Percentiles rank a stretch among this genome's conserved stretches.
Evolutionary conservation across 92 coral and sea anemone species (phyloP).

Genomic region (Porites evermanni): DNA sequence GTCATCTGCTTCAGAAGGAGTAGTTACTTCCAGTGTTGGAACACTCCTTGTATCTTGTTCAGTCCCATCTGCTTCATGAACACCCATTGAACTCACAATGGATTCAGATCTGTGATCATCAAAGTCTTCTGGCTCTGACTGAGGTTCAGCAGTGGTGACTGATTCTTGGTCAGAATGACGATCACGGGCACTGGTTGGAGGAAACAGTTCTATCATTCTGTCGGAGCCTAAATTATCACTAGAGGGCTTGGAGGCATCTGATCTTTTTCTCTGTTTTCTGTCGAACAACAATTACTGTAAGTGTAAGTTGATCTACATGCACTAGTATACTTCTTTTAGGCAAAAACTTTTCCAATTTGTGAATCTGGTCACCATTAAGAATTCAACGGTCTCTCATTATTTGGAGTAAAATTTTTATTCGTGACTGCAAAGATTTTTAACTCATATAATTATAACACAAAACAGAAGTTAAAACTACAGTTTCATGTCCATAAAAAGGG

Average conservation of each 20-base stretch:
- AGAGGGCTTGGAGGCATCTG: slow-evolving; percentile 24
- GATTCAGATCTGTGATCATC: slow-evolving; percentile 71
- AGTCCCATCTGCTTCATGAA: slow-evolving; percentile 4
- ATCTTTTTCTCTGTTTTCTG: slow-evolving; percentile 37
- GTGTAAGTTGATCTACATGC: not conserved
- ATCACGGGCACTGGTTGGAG: slow-evolving; percentile 34
- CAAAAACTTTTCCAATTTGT: no score
- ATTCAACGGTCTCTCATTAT: no score
- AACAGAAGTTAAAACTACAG: no score
- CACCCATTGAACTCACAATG: slow-evolving; percentile 63
- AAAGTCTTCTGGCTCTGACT: slow-evolving; percentile 70
- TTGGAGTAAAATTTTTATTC: no score
- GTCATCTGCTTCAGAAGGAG: not conserved
- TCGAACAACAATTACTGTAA: not conserved
- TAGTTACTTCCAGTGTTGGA: slow-evolving; percentile 13
- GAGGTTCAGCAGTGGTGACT: slow-evolving; percentile 82
- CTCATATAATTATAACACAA: no score
- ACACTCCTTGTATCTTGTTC: not conserved
- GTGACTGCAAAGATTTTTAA: no score
- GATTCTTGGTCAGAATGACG: slow-evolving; percentile 69
- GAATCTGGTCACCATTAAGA: no score
- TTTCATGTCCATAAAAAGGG: no score
- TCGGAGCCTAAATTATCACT: not conserved
- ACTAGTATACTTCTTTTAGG: not conserved
- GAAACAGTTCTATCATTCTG: not conserved